Conservation (phyloP, 2,797 vertebrate species). For the Protosalanx chinensis region DNA sequence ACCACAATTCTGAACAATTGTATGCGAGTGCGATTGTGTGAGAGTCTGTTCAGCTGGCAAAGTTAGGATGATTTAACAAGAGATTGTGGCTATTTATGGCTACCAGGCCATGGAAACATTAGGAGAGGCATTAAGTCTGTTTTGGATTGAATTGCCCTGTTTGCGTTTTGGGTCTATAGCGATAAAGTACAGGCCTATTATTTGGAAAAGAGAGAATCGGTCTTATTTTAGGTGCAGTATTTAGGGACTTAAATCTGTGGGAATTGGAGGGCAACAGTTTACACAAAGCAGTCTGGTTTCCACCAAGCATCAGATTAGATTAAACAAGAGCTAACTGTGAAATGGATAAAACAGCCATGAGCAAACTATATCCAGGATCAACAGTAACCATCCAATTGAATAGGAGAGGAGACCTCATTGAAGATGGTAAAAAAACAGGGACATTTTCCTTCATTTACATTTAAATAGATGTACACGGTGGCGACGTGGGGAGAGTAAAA, state of each 20-base stretch:
- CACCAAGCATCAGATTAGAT: slow-evolving; percentile 12
- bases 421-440: slow-evolving; percentile 14
- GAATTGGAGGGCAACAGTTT: slow-evolving; percentile 6
- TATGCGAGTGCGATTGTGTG: not conserved
- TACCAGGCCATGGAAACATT: too few species aligned
- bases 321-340: slow-evolving; percentile 23
- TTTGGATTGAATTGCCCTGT: slow-evolving; percentile 9
- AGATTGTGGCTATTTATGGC: too few species aligned
- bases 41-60: too few species aligned
- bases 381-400: slow-evolving; percentile 29
- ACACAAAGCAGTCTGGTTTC: slow-evolving; percentile 18
- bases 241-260: not conserved
- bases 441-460: slow-evolving; percentile 27
- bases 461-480: slow-evolving; percentile 32
- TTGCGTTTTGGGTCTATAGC: slow-evolving; percentile 1
- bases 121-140: not conserved
- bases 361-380: slow-evolving; percentile 18
- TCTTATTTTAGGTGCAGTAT: not conserved
- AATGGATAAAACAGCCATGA: slow-evolving; percentile 19
- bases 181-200: slow-evolving; percentile 3
- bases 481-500: slow-evolving; percentile 17
- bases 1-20: too few species aligned
- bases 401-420: slow-evolving; percentile 27
- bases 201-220: slow-evolving; percentile 3
- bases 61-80: not conserved